Evolutionary conservation across 1,140 invertebrate genomes (phyloP), one percentile per base, ranked within the genome.

Genomic region (Neodiprion lecontei): DNA sequence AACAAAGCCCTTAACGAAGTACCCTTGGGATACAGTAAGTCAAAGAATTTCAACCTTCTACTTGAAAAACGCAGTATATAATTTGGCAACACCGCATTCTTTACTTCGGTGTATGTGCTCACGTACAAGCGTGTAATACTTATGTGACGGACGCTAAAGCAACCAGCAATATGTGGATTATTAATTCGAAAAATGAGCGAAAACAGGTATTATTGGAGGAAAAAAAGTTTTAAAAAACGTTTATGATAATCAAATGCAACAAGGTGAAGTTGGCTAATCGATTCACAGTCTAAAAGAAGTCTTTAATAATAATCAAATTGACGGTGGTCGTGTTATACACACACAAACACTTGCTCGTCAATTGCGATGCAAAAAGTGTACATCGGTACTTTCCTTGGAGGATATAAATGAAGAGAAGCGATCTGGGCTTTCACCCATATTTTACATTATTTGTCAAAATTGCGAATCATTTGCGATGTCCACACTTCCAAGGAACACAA

Each of bases 351-450:
- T 70, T 49, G 47, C 47, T 49, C 8, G 28, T 4, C 69, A 70
- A 70, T 49, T 70, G 17, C 48, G 47, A 48, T 70, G 69, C 69
- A 70, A 49, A 49, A 70, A 50, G 69, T 70, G 69, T 17, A 49
- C 4, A 48, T 70, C 69, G 11, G 48, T 70, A 10, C 69, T 70
- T 70, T 70, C 69, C 7, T 49, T 70, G 48, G 69, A 49, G 48
- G 47, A 70, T 50, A 70, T 70, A 10, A 8, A 7, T 7, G 69
- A 70, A 70, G 69, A 70, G 28, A 70, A 70, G 17, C 47, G 69
- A 70, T 49, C 47, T 49, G 69, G 69, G 9, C 28, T 70, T 40
- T 7, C 69, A 17, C 61, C 69, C 17, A 70, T 49, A 28, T 70
- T 70, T 70, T 70, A 49, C 69, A 70, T 70, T n/a, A 70, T 0